Evolutionary conservation across 2,113 vertebrate genomes (phyloP).

Genomic region (Rhea americana): DNA sequence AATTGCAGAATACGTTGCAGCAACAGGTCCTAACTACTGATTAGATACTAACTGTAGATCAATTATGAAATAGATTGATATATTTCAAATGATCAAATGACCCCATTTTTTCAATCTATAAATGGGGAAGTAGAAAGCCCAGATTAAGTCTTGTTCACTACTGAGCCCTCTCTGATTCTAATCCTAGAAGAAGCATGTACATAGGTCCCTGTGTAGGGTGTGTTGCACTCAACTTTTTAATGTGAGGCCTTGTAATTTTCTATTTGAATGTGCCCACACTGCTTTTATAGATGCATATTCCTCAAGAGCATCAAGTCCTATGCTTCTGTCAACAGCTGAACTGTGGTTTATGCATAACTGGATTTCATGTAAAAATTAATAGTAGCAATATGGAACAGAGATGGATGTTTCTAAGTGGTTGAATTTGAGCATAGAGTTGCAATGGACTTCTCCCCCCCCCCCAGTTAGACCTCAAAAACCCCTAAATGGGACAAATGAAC

Average conservation of each 20-base stretch:
- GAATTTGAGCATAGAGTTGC: background rate
- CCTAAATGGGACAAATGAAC: background rate
- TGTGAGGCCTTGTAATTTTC: background rate
- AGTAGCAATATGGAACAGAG: conserved; percentile 25
- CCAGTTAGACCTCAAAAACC: background rate
- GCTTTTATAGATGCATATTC: conserved; percentile 30
- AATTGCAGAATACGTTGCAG: background rate
- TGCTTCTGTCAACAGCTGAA: conserved; percentile 13
- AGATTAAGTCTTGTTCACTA: background rate
- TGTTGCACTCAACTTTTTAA: background rate
- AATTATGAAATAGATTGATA: background rate
- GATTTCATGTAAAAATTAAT: conserved; percentile 53
- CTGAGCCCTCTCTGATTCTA: rapidly evolving
- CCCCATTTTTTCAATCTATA: background rate
- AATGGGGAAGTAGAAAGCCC: background rate
- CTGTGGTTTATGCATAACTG: conserved; percentile 48
- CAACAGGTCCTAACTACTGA: background rate
- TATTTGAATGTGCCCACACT: background rate
- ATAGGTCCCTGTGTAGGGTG: background rate
- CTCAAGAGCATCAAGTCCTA: conserved; percentile 45
- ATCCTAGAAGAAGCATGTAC: background rate
- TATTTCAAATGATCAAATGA: background rate
- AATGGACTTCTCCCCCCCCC: background rate
- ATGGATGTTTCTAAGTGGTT: conserved; percentile 27
- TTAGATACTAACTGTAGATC: rapidly evolving